Conservation (phyloP, 1,140 invertebrate genomes). For the Tenebrio molitor region DNA sequence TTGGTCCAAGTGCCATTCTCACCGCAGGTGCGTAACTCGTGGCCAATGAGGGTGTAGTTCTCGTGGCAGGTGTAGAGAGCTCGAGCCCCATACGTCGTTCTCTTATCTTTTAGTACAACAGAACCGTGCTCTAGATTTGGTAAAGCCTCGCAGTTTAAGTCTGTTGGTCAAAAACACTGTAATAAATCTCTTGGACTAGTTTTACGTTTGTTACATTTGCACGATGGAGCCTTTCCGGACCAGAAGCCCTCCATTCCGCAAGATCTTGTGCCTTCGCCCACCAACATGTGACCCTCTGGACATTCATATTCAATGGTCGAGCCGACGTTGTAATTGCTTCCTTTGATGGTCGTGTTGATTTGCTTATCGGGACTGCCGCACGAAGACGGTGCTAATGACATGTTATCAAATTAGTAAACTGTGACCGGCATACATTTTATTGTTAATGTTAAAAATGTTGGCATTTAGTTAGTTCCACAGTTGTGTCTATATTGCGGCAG, state of each 20-base stretch:
- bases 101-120: constrained; percentile 75
- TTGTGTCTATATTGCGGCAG: too few species aligned
- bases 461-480: too few species aligned
- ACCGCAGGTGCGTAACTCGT: constrained; percentile 80
- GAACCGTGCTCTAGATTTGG: constrained; percentile 80
- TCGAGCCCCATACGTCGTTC: constrained; percentile 83
- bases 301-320: constrained; percentile 83
- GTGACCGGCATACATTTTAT: too few species aligned
- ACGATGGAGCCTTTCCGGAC: constrained; percentile 82
- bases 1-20: constrained; percentile 87
- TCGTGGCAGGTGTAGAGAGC: constrained; percentile 84
- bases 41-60: constrained; percentile 88
- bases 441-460: too few species aligned
- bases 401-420: background rate
- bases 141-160: constrained; percentile 85
- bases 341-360: constrained; percentile 86
- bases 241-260: constrained; percentile 85
- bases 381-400: constrained; percentile 79
- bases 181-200: too few species aligned
- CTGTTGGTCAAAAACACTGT: constrained; percentile 68
- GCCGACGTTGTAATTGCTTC: constrained; percentile 78
- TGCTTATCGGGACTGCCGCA: constrained; percentile 90
- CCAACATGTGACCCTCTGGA: constrained; percentile 84
- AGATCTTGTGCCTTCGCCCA: constrained; percentile 78
- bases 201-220: constrained; percentile 86